Percentiles rank a stretch among this genome's conserved stretches.
Conservation (phyloP, 2,113 vertebrate species). For the Anhinga anhinga region DNA sequence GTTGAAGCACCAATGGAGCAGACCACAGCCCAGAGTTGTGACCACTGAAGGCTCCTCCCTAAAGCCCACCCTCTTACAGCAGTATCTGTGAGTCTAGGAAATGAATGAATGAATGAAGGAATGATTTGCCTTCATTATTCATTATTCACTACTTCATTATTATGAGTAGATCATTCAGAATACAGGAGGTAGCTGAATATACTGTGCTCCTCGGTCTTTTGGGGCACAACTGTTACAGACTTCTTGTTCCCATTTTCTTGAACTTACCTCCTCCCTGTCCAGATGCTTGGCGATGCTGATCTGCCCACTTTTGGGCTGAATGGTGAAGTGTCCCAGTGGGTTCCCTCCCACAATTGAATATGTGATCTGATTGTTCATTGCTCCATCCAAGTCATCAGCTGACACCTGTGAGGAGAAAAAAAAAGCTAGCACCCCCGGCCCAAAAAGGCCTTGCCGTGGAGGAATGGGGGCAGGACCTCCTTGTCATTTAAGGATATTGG, state of each 20-base stretch:
- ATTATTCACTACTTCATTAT: background rate
- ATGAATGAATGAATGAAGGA: background rate
- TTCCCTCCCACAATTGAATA: constrained; percentile 90
- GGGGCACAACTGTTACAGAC: background rate
- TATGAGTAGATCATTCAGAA: background rate
- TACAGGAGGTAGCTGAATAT: background rate
- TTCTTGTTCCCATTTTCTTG: background rate
- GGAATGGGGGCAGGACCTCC: background rate
- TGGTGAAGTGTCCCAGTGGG: constrained; percentile 81
- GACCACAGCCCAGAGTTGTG: background rate
- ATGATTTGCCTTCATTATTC: background rate
- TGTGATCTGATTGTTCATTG: constrained; percentile 84
- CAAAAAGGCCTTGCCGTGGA: background rate
- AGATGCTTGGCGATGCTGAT: constrained; percentile 81
- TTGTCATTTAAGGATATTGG: background rate
- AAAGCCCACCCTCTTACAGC: background rate
- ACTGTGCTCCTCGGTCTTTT: background rate
- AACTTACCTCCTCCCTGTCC: constrained; percentile 92
- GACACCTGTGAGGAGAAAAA: constrained; percentile 77
- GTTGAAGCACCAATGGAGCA: background rate
- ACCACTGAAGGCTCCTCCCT: background rate
- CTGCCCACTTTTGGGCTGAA: constrained; percentile 84
- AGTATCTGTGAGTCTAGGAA: background rate
- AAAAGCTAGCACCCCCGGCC: background rate
- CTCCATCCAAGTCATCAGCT: constrained; percentile 87